A percentile compares a stretch with the other conserved stretches of the same genome.
Evolutionary conservation across 2,797 vertebrate species (phyloP).

Genomic region (Trachops cirrhosus): DNA sequence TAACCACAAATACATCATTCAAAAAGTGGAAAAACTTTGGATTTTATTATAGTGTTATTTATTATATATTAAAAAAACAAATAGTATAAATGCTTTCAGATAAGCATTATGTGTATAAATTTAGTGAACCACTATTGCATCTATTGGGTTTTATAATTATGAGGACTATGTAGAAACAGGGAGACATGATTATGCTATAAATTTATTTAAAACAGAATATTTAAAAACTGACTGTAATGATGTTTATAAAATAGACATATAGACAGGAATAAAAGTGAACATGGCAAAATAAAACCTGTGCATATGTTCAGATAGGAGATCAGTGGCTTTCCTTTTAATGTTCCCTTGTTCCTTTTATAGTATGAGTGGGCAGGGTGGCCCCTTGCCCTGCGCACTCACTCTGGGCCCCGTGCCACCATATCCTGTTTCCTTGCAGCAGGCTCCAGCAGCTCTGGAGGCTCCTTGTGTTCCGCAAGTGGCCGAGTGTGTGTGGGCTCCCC

Average conservation of each 20-base stretch:
- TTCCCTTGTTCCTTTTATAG: not conserved
- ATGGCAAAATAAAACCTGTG: not conserved
- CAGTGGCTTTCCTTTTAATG: not conserved
- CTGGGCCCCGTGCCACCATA: not conserved
- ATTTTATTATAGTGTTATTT: not conserved
- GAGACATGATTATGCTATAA: not conserved
- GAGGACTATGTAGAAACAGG: not conserved
- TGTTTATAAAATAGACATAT: not conserved
- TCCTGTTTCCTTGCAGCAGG: slow-evolving; percentile 86
- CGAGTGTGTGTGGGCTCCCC: slow-evolving; percentile 92
- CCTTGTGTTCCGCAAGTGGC: slow-evolving; percentile 94
- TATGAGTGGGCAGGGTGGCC: not conserved
- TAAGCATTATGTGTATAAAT: not conserved
- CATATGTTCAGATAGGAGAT: not conserved
- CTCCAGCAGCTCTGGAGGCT: slow-evolving; percentile 95
- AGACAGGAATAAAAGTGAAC: not conserved
- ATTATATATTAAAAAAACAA: not conserved
- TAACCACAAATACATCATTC: not conserved
- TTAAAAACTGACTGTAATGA: not conserved
- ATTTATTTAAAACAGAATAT: not conserved
- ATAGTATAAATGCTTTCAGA: not conserved
- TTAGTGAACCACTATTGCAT: not conserved
- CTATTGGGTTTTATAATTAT: not conserved
- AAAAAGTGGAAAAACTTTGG: not conserved
- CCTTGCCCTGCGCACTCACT: not conserved